phyloP scores from a whole-genome alignment of 2,888 invertebrate genomes.

The Cantharis rufa region DNA sequence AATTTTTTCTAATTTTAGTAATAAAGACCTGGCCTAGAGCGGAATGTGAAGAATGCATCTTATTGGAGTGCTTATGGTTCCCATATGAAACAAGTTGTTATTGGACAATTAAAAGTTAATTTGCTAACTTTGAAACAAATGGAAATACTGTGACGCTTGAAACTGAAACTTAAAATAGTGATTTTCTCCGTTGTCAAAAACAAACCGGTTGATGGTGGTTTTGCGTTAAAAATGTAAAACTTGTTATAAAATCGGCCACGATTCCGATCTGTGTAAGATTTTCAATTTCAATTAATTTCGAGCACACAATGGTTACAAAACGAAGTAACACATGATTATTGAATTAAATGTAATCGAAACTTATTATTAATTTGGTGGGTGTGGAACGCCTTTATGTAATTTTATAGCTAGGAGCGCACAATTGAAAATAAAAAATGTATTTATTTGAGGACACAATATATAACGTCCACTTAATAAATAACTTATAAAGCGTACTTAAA shows the following conservation, averaged over 20 bases:
- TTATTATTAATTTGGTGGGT: constrained; percentile 2
- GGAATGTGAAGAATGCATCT: background rate
- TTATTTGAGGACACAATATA: constrained; percentile 17
- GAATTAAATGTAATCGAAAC: background rate
- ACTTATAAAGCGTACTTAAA: constrained; percentile 28
- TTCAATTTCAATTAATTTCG: background rate
- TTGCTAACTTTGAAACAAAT: background rate
- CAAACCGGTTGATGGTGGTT: background rate
- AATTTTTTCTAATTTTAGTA: background rate
- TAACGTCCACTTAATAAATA: constrained; percentile 39
- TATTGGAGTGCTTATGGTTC: background rate
- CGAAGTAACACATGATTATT: background rate
- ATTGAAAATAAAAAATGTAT: background rate
- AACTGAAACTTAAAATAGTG: background rate
- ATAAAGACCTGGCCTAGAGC: background rate
- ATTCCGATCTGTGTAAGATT: background rate
- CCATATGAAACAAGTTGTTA: background rate
- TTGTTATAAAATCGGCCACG: background rate
- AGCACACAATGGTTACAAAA: background rate
- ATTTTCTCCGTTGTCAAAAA: background rate
- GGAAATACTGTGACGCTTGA: too few species aligned
- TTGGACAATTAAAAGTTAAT: background rate
- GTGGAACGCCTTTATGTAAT: background rate
- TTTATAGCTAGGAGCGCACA: constrained; percentile 2
- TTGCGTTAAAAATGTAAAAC: background rate